These are phyloP conservation scores for Monopis laevigella DNA, from an alignment of 2,888 invertebrate species.

Conservation along the genomic window DNA sequence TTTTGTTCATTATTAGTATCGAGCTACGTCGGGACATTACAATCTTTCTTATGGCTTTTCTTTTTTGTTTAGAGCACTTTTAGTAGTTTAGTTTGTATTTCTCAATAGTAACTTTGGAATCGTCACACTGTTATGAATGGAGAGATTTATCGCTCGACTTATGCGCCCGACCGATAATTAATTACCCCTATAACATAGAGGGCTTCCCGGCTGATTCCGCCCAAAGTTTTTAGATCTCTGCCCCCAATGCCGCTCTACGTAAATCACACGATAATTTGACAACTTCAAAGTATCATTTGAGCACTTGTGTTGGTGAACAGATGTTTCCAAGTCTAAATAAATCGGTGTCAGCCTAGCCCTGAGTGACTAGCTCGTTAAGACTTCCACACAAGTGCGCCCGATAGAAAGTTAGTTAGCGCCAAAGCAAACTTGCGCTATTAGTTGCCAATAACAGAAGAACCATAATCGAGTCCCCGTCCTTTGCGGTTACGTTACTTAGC, in stretches of 20 bases:
- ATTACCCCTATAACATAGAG: too few species aligned
- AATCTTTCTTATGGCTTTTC: too few species aligned
- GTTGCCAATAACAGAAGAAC: slow-evolving; percentile 25
- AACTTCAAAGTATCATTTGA: slow-evolving; percentile 58
- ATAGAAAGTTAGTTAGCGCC: slow-evolving; percentile 27
- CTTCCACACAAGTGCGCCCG: slow-evolving; percentile 27
- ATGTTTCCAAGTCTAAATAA: slow-evolving; percentile 52
- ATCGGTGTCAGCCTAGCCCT: slow-evolving; percentile 39
- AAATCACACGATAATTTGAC: slow-evolving; percentile 50
- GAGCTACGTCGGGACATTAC: too few species aligned
- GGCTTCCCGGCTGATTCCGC: too few species aligned
- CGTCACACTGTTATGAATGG: too few species aligned
- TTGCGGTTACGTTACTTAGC: not conserved
- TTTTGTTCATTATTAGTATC: too few species aligned
- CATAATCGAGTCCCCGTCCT: slow-evolving; percentile 21
- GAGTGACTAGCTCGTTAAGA: slow-evolving; percentile 49
- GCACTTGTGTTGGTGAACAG: slow-evolving; percentile 41
- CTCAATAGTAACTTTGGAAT: too few species aligned
- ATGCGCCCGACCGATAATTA: too few species aligned
- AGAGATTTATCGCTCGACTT: too few species aligned
- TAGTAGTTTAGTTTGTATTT: too few species aligned
- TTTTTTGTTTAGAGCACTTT: too few species aligned
- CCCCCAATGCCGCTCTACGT: slow-evolving; percentile 27
- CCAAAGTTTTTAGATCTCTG: slow-evolving; percentile 10
- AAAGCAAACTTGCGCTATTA: slow-evolving; percentile 28